A percentile compares a stretch with the other conserved stretches of the same genome.
phyloP scores from a whole-genome alignment of 2,113 vertebrate genomes.

The Nicator chloris region DNA sequence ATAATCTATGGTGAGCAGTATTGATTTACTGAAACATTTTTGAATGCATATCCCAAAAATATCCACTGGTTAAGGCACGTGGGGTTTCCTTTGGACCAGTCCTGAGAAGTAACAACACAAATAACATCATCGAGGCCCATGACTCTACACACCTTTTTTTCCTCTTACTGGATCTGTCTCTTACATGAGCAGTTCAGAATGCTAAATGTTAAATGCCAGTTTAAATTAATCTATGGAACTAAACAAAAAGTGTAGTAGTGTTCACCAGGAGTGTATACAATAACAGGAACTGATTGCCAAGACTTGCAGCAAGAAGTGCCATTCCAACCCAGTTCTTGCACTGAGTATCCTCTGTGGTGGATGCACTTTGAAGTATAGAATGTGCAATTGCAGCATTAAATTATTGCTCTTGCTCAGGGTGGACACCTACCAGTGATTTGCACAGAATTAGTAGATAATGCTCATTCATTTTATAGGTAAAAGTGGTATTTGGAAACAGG shows the following conservation, averaged over 20 bases:
- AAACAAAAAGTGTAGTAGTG: neutral
- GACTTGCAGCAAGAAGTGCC: neutral
- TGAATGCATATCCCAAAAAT: neutral
- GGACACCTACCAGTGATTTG: neutral
- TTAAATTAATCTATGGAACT: neutral
- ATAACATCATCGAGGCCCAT: neutral
- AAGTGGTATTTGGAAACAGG: neutral
- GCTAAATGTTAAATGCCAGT: neutral
- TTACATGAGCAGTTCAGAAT: neutral
- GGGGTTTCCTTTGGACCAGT: neutral
- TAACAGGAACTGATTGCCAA: neutral
- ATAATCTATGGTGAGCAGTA: neutral
- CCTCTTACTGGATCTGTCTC: neutral
- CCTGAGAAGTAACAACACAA: neutral
- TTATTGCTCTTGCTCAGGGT: neutral
- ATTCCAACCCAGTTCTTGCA: neutral
- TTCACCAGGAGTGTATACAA: neutral
- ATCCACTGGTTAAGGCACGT: accelerated
- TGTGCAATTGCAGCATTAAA: neutral
- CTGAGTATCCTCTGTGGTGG: neutral
- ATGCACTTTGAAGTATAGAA: neutral
- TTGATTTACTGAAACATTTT: neutral
- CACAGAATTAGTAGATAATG: neutral
- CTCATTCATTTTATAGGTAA: neutral
- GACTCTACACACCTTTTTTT: neutral